phyloP scores from a whole-genome alignment of 2,888 invertebrate species.

The Epistrophe eligans region DNA sequence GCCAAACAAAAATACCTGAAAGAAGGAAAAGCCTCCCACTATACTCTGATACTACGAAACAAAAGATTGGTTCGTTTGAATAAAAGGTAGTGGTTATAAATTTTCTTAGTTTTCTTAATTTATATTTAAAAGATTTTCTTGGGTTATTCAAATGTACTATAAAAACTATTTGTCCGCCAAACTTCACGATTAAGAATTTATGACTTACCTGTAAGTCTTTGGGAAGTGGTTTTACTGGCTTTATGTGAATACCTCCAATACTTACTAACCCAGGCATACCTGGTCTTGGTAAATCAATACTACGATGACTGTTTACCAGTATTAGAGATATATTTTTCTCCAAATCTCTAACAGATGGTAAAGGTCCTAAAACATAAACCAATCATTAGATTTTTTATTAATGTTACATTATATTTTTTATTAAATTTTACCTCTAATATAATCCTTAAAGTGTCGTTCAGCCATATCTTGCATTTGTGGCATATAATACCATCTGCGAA shows the following conservation, averaged over 20 bases:
- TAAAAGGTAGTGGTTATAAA: too few species aligned
- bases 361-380: slow-evolving; percentile 76
- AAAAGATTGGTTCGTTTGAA: too few species aligned
- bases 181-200: not conserved
- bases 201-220: slow-evolving; percentile 79
- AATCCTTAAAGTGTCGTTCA: slow-evolving; percentile 79
- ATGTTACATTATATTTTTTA: not conserved
- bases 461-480: slow-evolving; percentile 83
- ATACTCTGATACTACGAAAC: too few species aligned
- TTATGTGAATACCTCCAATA: slow-evolving; percentile 83
- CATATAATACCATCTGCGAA: slow-evolving; percentile 81
- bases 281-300: slow-evolving; percentile 84
- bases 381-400: not conserved
- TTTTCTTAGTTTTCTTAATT: too few species aligned
- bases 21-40: too few species aligned
- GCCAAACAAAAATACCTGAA: too few species aligned
- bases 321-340: slow-evolving; percentile 85
- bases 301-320: slow-evolving; percentile 85
- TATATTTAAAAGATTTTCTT: too few species aligned
- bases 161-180: not conserved
- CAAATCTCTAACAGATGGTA: slow-evolving; percentile 84
- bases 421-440: slow-evolving; percentile 79
- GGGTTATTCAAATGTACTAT: not conserved
- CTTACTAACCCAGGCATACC: slow-evolving; percentile 82
- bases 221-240: slow-evolving; percentile 80